phyloP scores from a whole-genome alignment of 2,797 vertebrate genomes.

The Ataeniobius toweri region DNA sequence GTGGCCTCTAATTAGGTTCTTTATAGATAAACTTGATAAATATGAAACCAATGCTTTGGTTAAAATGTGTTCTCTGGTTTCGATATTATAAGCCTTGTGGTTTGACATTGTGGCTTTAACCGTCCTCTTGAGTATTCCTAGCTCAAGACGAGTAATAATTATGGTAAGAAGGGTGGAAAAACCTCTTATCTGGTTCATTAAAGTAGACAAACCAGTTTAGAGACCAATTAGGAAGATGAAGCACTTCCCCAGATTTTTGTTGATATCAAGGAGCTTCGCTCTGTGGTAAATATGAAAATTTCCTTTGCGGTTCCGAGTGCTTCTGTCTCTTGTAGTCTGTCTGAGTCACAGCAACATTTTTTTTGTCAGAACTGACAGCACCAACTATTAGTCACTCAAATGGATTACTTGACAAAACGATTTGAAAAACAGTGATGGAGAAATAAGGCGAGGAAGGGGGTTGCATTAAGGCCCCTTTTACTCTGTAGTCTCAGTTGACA shows the following conservation, averaged over 20 bases:
- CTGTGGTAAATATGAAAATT: conserved; percentile 58
- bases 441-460: background rate
- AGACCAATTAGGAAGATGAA: background rate
- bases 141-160: conserved; percentile 22
- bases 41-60: conserved; percentile 34
- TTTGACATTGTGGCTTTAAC: conserved; percentile 42
- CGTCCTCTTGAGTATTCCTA: conserved; percentile 26
- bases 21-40: conserved; percentile 25
- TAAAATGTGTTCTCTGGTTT: conserved; percentile 40
- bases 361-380: conserved; percentile 24
- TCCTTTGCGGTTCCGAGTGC: conserved; percentile 49
- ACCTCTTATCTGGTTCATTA: conserved; percentile 9
- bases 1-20: conserved; percentile 16
- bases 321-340: conserved; percentile 44
- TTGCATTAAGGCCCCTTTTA: conserved; percentile 1
- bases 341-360: conserved; percentile 43
- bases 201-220: conserved; percentile 7
- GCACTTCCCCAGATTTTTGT: conserved; percentile 1
- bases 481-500: conserved; percentile 8
- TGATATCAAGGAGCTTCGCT: conserved; percentile 47
- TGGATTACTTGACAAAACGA: conserved; percentile 9
- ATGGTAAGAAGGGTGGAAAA: conserved; percentile 24
- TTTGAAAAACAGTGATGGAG: background rate
- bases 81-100: conserved; percentile 45
- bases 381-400: conserved; percentile 33